A percentile compares a stretch with the other conserved stretches of the same genome.
Conservation (phyloP, 2,797 vertebrate genomes). For the Danionella dracula region DNA sequence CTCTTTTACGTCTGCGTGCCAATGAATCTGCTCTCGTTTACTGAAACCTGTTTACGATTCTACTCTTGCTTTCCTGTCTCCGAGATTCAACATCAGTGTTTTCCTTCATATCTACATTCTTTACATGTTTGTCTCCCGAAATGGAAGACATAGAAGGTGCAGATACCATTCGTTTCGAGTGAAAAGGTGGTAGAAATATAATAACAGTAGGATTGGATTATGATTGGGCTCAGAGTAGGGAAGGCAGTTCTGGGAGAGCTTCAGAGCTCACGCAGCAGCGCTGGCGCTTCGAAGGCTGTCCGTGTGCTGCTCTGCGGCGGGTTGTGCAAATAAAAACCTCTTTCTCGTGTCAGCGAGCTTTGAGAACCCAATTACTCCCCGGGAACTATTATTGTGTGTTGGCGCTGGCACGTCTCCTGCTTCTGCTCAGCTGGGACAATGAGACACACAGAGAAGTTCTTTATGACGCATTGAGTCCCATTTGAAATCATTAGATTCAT, state of each 20-base stretch:
- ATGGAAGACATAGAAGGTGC: no score
- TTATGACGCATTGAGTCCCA: no score
- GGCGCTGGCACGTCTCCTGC: not conserved
- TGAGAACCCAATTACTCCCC: conserved; percentile 23
- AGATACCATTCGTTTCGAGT: no score
- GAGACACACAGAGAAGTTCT: not conserved
- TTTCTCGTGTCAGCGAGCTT: conserved; percentile 32
- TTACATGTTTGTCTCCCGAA: no score
- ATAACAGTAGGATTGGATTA: not conserved
- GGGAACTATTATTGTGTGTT: conserved; percentile 31
- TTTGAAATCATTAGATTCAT: no score
- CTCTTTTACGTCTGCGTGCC: no score
- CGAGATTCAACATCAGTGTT: no score
- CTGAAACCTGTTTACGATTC: no score
- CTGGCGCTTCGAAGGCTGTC: conserved; percentile 7
- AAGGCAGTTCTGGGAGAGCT: not conserved
- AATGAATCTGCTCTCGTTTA: no score
- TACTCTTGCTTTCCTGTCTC: no score
- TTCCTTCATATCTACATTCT: no score
- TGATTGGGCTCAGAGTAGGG: not conserved
- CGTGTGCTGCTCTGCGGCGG: not conserved
- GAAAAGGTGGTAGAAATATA: no score
- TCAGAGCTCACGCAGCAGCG: conserved; percentile 6
- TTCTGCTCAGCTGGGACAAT: not conserved
- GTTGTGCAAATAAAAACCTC: conserved; percentile 27